Conservation (phyloP, 2,888 invertebrate species). For the Iselma pallidipennis region DNA sequence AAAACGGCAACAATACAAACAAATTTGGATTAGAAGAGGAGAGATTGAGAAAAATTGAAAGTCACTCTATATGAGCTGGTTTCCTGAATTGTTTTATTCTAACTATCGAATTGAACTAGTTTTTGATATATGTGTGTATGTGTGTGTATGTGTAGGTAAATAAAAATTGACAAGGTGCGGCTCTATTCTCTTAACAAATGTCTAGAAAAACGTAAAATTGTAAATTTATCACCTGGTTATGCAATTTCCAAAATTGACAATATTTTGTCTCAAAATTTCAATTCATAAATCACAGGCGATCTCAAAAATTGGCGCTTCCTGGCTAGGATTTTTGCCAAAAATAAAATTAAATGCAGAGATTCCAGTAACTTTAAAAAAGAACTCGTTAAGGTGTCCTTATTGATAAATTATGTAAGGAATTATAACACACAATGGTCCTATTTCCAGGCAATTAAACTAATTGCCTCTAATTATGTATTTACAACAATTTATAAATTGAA, state of each 20-base stretch:
- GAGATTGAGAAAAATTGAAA: not conserved
- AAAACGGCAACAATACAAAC: constrained; percentile 1
- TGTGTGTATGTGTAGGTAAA: not conserved
- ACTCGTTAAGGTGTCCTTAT: not conserved
- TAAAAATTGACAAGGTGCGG: not conserved
- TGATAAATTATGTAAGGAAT: not conserved
- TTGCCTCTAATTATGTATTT: not conserved
- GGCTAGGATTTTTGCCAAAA: no score
- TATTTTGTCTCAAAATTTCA: no score
- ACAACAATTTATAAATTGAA: not conserved
- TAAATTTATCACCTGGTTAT: not conserved
- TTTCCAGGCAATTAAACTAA: not conserved
- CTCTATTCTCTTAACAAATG: not conserved
- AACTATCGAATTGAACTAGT: not conserved
- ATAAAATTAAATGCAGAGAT: no score
- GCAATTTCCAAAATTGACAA: not conserved
- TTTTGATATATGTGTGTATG: not conserved
- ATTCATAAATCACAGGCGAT: no score
- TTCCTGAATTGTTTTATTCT: not conserved
- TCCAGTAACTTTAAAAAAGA: no score
- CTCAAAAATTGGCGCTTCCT: no score
- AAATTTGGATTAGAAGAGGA: not conserved
- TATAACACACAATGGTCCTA: not conserved
- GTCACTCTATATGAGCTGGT: not conserved
- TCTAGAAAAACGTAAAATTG: not conserved